phyloP scores from a whole-genome alignment of 2,797 vertebrate genomes.

The Sternarchorhynchus goeldii region DNA sequence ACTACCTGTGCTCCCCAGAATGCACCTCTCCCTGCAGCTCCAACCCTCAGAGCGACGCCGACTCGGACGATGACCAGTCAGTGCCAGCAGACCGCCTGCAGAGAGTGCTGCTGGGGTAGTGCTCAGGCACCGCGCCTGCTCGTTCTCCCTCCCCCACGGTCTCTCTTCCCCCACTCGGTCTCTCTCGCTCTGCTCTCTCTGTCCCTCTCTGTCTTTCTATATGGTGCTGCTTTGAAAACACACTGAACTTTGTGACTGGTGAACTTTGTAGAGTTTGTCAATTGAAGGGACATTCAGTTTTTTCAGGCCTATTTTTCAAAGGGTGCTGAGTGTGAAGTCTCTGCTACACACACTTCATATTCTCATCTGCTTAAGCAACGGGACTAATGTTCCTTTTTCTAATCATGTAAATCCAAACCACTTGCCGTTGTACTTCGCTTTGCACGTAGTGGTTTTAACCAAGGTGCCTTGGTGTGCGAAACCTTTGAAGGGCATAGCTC shows the following conservation, averaged over 20 bases:
- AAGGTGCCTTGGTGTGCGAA: constrained; percentile 7
- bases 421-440: background rate
- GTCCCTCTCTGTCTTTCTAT: background rate
- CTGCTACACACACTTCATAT: constrained; percentile 3
- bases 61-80: constrained; percentile 92
- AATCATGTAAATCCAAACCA: background rate
- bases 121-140: background rate
- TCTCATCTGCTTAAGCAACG: background rate
- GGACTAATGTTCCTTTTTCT: background rate
- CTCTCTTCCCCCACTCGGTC: background rate
- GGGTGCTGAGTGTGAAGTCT: constrained; percentile 24
- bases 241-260: constrained; percentile 34
- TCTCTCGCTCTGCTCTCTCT: background rate
- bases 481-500: constrained; percentile 13
- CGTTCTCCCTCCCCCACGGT: constrained; percentile 1
- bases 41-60: constrained; percentile 93
- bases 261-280: constrained; percentile 19
- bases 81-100: constrained; percentile 90
- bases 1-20: constrained; percentile 97
- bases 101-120: constrained; percentile 95
- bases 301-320: background rate
- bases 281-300: constrained; percentile 1
- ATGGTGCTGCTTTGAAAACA: constrained; percentile 33
- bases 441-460: background rate
- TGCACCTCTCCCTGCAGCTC: constrained; percentile 95